Conservation (phyloP, 2,888 invertebrate species). For the Zaprionus lineosus region DNA sequence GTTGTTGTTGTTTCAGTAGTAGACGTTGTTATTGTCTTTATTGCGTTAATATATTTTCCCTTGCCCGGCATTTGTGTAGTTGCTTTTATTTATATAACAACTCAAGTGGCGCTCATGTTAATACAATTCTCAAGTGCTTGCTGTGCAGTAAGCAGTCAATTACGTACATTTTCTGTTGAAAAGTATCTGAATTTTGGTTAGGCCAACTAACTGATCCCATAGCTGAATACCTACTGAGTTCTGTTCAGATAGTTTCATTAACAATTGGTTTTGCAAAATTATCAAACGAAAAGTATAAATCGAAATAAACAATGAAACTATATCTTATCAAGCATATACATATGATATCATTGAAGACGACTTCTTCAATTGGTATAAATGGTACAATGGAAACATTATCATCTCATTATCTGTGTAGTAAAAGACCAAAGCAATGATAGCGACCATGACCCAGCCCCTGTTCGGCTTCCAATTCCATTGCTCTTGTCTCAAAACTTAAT, state of each 20-base stretch:
- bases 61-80: too few relatives aligned
- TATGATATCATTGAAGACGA: conserved; percentile 67
- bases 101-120: too few relatives aligned
- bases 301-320: conserved; percentile 45
- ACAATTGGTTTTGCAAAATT: conserved; percentile 37
- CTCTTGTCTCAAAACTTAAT: conserved; percentile 24
- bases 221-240: conserved; percentile 40
- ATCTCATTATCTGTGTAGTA: conserved; percentile 57
- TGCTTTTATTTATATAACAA: too few relatives aligned
- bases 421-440: conserved; percentile 55
- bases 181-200: too few relatives aligned
- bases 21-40: too few relatives aligned
- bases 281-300: conserved; percentile 24
- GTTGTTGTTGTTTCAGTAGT: neutral
- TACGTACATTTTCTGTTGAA: conserved; percentile 13
- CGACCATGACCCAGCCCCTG: conserved; percentile 63
- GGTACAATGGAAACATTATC: conserved; percentile 49
- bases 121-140: too few relatives aligned
- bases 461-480: conserved; percentile 1
- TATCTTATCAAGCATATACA: conserved; percentile 64
- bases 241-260: conserved; percentile 31
- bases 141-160: too few relatives aligned
- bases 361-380: conserved; percentile 27
- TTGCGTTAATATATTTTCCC: too few relatives aligned
- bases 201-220: conserved; percentile 42